Percentiles rank a stretch among this genome's conserved stretches.
phyloP scores from a whole-genome alignment of 2,888 invertebrate species.

The Tryphoninae sp. region DNA sequence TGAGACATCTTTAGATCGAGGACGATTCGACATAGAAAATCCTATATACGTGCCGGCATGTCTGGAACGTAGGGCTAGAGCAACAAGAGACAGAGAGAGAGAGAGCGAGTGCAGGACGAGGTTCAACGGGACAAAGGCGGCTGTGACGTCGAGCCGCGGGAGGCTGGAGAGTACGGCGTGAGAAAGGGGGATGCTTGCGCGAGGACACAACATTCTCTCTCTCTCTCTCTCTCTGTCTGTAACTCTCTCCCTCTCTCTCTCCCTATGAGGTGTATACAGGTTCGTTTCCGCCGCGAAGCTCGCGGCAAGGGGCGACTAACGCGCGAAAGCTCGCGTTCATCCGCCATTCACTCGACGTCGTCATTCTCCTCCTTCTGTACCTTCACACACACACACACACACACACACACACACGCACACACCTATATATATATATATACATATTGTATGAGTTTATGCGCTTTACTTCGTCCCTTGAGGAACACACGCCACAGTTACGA shows the following conservation, averaged over 20 bases:
- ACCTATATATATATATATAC: neutral
- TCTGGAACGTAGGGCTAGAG: slow-evolving; percentile 50
- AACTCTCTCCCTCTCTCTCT: neutral
- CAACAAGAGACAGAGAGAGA: neutral
- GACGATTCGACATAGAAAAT: neutral
- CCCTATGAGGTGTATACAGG: slow-evolving; percentile 1
- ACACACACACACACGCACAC: neutral
- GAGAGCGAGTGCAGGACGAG: slow-evolving; percentile 23
- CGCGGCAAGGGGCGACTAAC: slow-evolving; percentile 29
- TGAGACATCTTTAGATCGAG: neutral
- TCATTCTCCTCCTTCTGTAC: slow-evolving; percentile 8
- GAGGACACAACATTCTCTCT: slow-evolving; percentile 23
- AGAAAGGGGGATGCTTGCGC: slow-evolving; percentile 12
- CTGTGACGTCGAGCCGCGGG: slow-evolving; percentile 32
- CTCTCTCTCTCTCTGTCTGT: neutral
- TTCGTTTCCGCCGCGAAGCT: slow-evolving; percentile 31
- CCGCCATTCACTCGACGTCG: slow-evolving; percentile 41
- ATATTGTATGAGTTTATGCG: slow-evolving; percentile 46
- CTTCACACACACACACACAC: neutral
- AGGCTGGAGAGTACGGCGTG: neutral
- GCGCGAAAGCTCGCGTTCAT: slow-evolving; percentile 52
- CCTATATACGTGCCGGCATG: slow-evolving; percentile 17
- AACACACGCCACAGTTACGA: neutral
- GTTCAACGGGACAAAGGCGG: slow-evolving; percentile 57
- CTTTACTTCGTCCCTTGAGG: slow-evolving; percentile 33